Conservation (phyloP, 2,797 vertebrate genomes). For the Pelobates cultripes region DNA sequence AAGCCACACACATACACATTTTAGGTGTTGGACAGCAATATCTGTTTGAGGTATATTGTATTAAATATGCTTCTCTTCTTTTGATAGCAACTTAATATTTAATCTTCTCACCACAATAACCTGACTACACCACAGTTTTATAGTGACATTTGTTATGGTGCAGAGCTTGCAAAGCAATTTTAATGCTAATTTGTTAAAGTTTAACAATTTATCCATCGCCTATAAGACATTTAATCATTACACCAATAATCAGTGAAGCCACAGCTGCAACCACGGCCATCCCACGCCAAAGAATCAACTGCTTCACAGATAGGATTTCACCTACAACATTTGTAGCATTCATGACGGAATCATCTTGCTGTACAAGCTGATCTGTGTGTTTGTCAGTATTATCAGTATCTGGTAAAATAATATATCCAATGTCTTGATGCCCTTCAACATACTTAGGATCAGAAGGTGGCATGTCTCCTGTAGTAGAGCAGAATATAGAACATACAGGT, state of each 20-base stretch:
- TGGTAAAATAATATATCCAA: slow-evolving; percentile 38
- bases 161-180: background rate
- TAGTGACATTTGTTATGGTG: background rate
- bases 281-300: slow-evolving; percentile 66
- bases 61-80: too few species aligned
- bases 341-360: background rate
- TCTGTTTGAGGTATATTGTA: too few species aligned
- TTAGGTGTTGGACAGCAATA: too few species aligned
- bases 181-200: background rate
- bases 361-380: slow-evolving; percentile 46
- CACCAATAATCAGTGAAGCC: slow-evolving; percentile 69
- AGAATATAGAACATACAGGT: background rate
- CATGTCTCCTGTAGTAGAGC: background rate
- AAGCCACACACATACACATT: too few species aligned
- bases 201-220: slow-evolving; percentile 42
- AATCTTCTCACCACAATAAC: too few species aligned
- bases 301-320: slow-evolving; percentile 32
- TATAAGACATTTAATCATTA: slow-evolving; percentile 69
- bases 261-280: slow-evolving; percentile 69
- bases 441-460: slow-evolving; percentile 21
- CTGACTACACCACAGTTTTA: too few species aligned
- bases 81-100: too few species aligned
- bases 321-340: slow-evolving; percentile 9
- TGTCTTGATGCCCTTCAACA: rapidly evolving
- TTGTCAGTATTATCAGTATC: slow-evolving; percentile 5